Evolutionary conservation across 1,140 invertebrate species (phyloP), one percentile per base, ranked within the genome.

Genomic region (Eriocheir sinensis): DNA sequence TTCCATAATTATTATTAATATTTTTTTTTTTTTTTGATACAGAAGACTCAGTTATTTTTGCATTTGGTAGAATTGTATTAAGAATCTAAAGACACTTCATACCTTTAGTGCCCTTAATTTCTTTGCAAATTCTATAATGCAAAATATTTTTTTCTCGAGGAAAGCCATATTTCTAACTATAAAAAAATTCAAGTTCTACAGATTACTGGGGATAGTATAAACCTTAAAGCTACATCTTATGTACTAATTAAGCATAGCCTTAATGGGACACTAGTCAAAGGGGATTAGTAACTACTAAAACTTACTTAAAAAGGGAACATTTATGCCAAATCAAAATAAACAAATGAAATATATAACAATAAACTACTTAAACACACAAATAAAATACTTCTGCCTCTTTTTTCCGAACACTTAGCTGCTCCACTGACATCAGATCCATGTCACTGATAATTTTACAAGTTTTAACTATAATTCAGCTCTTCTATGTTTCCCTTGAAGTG

Each of bases 171-270:
- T 72, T 27, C 60, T 72, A 72, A 72, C 60, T 72, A 72, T 27
- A n/a, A n/a, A 27, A 72, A 72, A 72, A 72, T 72, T 72, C 4
- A 72, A 0, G 2, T 72, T 72, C 60, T 72, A 72, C 60, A 72
- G n/a, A 72, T 72, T 72, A 72, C 60, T 21, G 60, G n/a, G 60
- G 60, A 72, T 72, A n/a, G 60, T 72, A 72, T n/a, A 72, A 72
- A 72, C 60, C 60, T 72, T 72, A 72, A 72, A 72, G 27, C 60
- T 72, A 72, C 21, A 72, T 72, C 60, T 72, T 72, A 72, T 6
- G 6, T 72, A 72, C 21, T 48, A 48, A 6, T 48, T n/a, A 72
- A 72, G 48, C 48, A 53, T 53, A 53, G 48, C 48, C 48, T 53
- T 53, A 53, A 53, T 0, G n/a, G 60, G 60, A n/a, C 27, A 27